These are phyloP conservation scores for Aphelinus certus DNA, from an alignment of 1,140 invertebrate genomes.

Conservation along the genomic window DNA sequence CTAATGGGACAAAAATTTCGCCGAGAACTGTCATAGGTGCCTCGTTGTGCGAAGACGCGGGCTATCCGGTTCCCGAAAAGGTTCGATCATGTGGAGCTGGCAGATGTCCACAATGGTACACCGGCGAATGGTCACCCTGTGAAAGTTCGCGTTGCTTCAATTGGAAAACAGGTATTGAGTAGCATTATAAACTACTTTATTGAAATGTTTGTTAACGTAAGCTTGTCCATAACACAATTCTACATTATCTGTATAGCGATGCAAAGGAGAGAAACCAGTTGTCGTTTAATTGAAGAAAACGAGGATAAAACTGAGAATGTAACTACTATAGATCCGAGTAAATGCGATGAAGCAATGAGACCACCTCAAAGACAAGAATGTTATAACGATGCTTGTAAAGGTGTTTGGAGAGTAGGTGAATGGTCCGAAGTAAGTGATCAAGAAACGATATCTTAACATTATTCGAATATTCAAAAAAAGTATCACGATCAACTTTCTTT, in stretches of 20 bases:
- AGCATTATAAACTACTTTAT: constrained; percentile 37
- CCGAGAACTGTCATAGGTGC: constrained; percentile 69
- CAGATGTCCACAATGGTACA: constrained; percentile 78
- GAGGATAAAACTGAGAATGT: constrained; percentile 68
- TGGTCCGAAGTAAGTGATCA: constrained; percentile 82
- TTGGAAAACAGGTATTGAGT: constrained; percentile 73
- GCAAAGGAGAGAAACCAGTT: constrained; percentile 78
- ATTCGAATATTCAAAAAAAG: not conserved
- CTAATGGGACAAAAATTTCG: constrained; percentile 47
- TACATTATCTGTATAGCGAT: constrained; percentile 68
- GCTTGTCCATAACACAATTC: not conserved
- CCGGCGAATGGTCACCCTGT: constrained; percentile 77
- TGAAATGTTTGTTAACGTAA: not conserved
- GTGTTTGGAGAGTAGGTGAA: constrained; percentile 84
- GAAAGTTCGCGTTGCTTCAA: constrained; percentile 78
- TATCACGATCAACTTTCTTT: not conserved
- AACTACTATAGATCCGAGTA: constrained; percentile 67
- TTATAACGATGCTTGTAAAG: constrained; percentile 81
- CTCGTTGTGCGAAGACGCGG: constrained; percentile 76
- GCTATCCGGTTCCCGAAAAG: constrained; percentile 71
- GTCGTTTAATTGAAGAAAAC: constrained; percentile 62
- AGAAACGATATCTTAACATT: constrained; percentile 14
- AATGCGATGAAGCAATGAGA: constrained; percentile 74
- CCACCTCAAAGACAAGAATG: constrained; percentile 81
- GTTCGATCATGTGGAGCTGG: constrained; percentile 75